Conservation (phyloP, 2,888 invertebrate genomes). For the Lasioglossum villosulum region DNA sequence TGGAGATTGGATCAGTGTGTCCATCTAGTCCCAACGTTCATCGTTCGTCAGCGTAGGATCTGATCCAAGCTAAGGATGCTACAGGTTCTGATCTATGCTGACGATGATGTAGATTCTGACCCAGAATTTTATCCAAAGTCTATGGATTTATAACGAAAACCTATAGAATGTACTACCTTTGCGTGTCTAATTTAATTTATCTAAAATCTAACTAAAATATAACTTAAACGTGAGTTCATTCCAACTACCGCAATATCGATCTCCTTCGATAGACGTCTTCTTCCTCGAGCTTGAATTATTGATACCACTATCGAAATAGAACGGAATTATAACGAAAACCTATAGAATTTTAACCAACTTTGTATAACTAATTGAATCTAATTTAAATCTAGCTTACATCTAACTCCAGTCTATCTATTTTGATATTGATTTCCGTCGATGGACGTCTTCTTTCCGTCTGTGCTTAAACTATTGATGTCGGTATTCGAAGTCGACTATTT, state of each 20-base stretch:
- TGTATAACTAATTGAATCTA: not conserved
- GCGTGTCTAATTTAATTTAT: not conserved
- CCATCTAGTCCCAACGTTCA: not conserved
- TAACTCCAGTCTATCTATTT: not conserved
- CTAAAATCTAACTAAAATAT: not conserved
- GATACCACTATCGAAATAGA: not conserved
- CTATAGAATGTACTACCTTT: not conserved
- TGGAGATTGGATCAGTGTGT: not conserved
- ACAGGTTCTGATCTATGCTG: no score
- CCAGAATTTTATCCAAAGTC: not conserved
- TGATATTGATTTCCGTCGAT: not conserved
- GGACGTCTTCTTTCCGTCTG: not conserved
- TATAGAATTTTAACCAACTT: not conserved
- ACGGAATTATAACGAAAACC: not conserved
- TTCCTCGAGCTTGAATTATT: not conserved
- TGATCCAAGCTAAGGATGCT: no score
- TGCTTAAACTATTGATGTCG: not conserved
- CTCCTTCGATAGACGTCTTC: not conserved
- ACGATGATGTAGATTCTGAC: no score
- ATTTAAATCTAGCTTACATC: not conserved
- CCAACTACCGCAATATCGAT: not conserved
- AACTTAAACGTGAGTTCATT: not conserved
- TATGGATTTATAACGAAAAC: not conserved
- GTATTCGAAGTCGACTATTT: not conserved
- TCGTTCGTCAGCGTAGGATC: no score